These are phyloP conservation scores for Gorsachius magnificus DNA, from an alignment of 2,797 vertebrate genomes.

Conservation along the genomic window DNA sequence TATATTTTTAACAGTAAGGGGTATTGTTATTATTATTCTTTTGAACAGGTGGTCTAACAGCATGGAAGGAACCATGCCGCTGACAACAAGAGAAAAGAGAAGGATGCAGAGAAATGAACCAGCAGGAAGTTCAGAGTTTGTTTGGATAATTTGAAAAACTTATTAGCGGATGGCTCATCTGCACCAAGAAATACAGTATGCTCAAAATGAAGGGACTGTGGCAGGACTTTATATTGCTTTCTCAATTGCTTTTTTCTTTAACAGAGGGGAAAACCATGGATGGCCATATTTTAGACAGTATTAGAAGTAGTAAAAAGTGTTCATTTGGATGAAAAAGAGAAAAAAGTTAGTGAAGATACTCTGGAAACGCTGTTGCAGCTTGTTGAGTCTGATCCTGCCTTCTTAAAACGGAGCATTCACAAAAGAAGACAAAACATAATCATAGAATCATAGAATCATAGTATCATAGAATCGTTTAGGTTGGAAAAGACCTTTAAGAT, in stretches of 20 bases:
- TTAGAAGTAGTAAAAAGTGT: not conserved
- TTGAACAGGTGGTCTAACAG: constrained; percentile 71
- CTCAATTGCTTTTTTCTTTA: not conserved
- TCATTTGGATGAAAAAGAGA: not conserved
- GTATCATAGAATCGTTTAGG: too few relatives aligned
- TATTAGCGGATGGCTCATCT: constrained; percentile 38
- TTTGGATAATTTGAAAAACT: constrained; percentile 59
- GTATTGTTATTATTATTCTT: constrained; percentile 66
- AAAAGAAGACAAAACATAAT: not conserved
- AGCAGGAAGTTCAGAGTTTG: constrained; percentile 57
- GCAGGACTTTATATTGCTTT: not conserved
- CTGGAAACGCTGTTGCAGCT: not conserved
- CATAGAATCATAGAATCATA: too few relatives aligned
- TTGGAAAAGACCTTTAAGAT: too few relatives aligned
- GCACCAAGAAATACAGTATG: constrained; percentile 33
- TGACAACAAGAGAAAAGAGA: constrained; percentile 51
- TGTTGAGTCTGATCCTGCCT: not conserved
- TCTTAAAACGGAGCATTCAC: not conserved
- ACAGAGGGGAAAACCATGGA: not conserved
- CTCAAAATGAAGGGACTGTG: not conserved
- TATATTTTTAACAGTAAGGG: constrained; percentile 69
- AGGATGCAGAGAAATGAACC: constrained; percentile 41
- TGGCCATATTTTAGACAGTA: not conserved
- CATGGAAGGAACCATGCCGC: constrained; percentile 35
- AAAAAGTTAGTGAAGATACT: not conserved